These are phyloP conservation scores for Falcaria lacertinaria DNA, from an alignment of 2,888 invertebrate species.

Conservation along the genomic window DNA sequence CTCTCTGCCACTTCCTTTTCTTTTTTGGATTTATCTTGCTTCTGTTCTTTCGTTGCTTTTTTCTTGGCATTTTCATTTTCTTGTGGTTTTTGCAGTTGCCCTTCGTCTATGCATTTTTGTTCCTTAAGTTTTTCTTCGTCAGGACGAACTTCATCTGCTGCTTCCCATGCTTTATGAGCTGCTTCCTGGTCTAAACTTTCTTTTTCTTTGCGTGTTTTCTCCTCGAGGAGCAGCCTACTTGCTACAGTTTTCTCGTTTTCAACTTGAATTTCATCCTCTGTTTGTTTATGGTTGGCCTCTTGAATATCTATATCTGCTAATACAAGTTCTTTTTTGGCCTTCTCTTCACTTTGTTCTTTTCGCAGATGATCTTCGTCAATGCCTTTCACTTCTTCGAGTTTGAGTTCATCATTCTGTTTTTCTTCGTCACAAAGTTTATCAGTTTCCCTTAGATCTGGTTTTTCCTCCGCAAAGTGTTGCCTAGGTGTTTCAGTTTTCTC, in stretches of 20 bases:
- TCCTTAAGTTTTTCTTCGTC: background rate
- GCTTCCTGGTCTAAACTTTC: constrained; percentile 2
- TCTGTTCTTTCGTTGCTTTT: background rate
- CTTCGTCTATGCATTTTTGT: background rate
- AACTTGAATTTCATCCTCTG: constrained; percentile 5
- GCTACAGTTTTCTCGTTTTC: constrained; percentile 16
- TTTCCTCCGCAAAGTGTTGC: constrained; percentile 10
- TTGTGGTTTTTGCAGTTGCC: background rate
- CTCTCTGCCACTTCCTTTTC: constrained; percentile 10
- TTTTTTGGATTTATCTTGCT: constrained; percentile 6
- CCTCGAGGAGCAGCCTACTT: constrained; percentile 1
- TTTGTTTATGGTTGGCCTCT: constrained; percentile 10
- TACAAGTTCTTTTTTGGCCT: constrained; percentile 5
- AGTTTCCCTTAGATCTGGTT: constrained; percentile 2
- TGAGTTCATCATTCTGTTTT: background rate
- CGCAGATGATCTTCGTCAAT: constrained; percentile 1
- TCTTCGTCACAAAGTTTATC: constrained; percentile 3
- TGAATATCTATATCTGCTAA: constrained; percentile 6
- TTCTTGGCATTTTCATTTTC: background rate
- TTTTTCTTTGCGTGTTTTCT: constrained; percentile 4
- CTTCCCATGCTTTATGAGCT: background rate
- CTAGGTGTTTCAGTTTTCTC: background rate
- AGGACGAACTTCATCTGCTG: background rate
- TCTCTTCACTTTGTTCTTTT: constrained; percentile 5
- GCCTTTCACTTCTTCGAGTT: background rate